These are phyloP conservation scores for Paratilapia polleni DNA, from an alignment of 2,113 vertebrate genomes.

Conservation along the genomic window DNA sequence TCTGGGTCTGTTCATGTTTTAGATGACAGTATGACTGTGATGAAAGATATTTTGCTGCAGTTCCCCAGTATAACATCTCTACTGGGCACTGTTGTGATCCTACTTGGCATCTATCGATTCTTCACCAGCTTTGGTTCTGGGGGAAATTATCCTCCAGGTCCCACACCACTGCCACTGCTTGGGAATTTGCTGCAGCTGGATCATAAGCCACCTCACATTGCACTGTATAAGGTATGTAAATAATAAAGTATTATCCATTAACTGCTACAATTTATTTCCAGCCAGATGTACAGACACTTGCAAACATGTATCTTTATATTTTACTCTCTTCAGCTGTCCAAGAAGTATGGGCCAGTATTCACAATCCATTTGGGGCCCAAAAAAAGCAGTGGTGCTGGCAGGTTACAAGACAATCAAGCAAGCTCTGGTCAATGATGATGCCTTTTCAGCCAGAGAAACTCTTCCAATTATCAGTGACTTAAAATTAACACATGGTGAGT, in stretches of 20 bases:
- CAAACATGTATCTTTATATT: background rate
- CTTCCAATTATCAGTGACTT: background rate
- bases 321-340: background rate
- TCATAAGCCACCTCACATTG: background rate
- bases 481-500: background rate
- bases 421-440: background rate
- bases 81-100: background rate
- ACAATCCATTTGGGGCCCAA: background rate
- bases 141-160: background rate
- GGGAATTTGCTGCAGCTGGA: background rate
- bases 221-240: background rate
- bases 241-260: background rate
- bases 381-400: constrained; percentile 2
- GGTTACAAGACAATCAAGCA: background rate
- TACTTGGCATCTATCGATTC: background rate
- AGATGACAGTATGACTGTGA: background rate
- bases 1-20: background rate
- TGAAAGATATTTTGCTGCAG: background rate
- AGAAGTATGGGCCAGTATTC: background rate
- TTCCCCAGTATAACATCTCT: background rate
- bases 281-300: background rate
- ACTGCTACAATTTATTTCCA: background rate
- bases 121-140: background rate
- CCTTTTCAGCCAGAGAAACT: background rate
- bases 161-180: background rate